Conservation (phyloP, 2,113 vertebrate species). For the Dipodomys merriami region DNA sequence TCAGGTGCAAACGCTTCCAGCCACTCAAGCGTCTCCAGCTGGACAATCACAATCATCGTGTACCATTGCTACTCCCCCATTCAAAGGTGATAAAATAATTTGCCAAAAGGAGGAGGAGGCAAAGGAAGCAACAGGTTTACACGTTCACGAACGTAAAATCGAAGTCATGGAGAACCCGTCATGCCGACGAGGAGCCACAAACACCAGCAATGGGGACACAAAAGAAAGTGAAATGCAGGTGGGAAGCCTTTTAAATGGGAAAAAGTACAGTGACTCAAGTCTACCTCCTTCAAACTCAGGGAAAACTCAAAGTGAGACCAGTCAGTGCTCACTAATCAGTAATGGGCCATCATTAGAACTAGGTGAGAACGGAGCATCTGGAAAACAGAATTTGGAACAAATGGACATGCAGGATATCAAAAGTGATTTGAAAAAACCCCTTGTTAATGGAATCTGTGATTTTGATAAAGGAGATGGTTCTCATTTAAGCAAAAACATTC, state of each 20-base stretch:
- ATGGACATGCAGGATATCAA: constrained; percentile 87
- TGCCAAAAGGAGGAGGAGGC: constrained; percentile 99
- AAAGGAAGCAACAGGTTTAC: constrained; percentile 98
- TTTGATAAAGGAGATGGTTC: constrained; percentile 94
- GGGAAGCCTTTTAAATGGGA: constrained; percentile 97
- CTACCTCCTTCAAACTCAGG: constrained; percentile 99
- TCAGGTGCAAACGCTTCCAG: constrained; percentile 90
- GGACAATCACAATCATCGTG: constrained; percentile 91
- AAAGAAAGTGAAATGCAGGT: constrained; percentile 90
- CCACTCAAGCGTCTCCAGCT: constrained; percentile 88
- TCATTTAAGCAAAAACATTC: constrained; percentile 99
- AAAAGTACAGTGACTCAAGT: constrained; percentile 97
- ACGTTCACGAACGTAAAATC: constrained; percentile 98
- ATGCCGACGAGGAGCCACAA: constrained; percentile 90
- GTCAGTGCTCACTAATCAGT: constrained; percentile 90
- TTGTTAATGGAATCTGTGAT: constrained; percentile 99
- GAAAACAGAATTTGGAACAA: constrained; percentile 93
- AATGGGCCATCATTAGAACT: constrained; percentile 94
- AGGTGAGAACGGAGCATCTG: constrained; percentile 91
- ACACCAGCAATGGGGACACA: constrained; percentile 96
- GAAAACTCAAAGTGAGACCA: constrained; percentile 94
- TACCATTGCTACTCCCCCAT: constrained; percentile 88
- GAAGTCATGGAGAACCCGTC: constrained; percentile 99
- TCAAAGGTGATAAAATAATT: constrained; percentile 99
- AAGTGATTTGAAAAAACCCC: constrained; percentile 94